These are phyloP conservation scores for Limnephilus marmoratus DNA, from an alignment of 2,888 invertebrate species.

Conservation along the genomic window DNA sequence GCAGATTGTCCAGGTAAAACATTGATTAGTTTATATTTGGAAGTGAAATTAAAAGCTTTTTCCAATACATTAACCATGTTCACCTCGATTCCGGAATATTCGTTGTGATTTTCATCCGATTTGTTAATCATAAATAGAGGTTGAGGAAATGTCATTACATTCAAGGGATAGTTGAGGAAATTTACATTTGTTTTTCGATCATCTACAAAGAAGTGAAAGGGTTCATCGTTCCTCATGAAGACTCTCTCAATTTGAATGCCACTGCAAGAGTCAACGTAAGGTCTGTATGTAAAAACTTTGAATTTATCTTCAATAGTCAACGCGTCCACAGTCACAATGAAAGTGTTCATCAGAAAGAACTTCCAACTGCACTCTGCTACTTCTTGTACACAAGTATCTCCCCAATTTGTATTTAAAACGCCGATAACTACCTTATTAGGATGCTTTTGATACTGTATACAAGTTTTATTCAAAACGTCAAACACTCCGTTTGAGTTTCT, in stretches of 20 bases:
- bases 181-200: neutral
- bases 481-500: neutral
- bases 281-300: constrained; percentile 35
- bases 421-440: neutral
- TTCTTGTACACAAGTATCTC: neutral
- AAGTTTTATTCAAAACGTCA: neutral
- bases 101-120: neutral
- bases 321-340: neutral
- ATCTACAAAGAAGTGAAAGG: neutral
- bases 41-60: constrained; percentile 8
- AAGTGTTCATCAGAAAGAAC: neutral
- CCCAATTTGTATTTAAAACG: neutral
- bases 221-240: neutral
- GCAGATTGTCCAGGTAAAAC: neutral
- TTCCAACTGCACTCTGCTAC: neutral
- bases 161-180: neutral
- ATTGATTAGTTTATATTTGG: neutral
- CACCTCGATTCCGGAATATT: constrained; percentile 10
- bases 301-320: neutral
- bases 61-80: neutral
- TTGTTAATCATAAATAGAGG: neutral
- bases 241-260: neutral
- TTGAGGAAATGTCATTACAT: neutral
- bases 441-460: neutral
- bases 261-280: constrained; percentile 11